These are phyloP conservation scores for Isaurus tuberculatus DNA, from an alignment of 92 coral and sea anemone genomes.

Conservation along the genomic window DNA sequence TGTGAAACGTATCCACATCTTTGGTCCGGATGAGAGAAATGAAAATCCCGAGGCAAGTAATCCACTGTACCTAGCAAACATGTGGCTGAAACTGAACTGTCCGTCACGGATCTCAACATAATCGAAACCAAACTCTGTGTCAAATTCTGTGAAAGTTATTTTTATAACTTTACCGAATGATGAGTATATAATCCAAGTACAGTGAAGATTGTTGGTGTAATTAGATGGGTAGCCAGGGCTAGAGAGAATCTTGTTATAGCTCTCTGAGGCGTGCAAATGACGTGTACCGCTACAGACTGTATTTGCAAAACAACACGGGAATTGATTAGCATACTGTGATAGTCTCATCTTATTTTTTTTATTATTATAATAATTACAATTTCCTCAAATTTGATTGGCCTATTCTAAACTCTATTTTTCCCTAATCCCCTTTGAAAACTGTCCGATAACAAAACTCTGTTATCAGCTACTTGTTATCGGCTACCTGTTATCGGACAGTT, in stretches of 20 bases:
- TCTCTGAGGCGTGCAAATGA: background rate
- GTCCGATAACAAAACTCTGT: too few species aligned
- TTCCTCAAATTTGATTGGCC: too few species aligned
- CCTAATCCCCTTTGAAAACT: too few species aligned
- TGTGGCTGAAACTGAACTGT: background rate
- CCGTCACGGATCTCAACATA: constrained; percentile 24
- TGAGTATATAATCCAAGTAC: constrained; percentile 14
- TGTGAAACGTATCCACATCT: background rate
- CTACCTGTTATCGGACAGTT: too few species aligned
- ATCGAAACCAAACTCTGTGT: background rate
- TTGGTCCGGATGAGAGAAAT: background rate
- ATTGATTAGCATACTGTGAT: too few species aligned
- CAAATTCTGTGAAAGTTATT: constrained; percentile 5
- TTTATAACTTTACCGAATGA: background rate
- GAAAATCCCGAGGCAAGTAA: background rate
- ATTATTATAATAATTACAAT: too few species aligned
- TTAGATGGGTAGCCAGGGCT: constrained; percentile 21
- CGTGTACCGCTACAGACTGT: constrained; percentile 22
- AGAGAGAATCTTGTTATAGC: background rate
- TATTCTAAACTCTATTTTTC: too few species aligned
- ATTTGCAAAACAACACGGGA: background rate
- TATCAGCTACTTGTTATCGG: too few species aligned
- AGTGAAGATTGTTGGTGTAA: background rate
- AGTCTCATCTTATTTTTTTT: too few species aligned
- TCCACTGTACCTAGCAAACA: background rate